phyloP scores from a whole-genome alignment of 2,888 invertebrate genomes.

The Nesidiocoris tenuis region DNA sequence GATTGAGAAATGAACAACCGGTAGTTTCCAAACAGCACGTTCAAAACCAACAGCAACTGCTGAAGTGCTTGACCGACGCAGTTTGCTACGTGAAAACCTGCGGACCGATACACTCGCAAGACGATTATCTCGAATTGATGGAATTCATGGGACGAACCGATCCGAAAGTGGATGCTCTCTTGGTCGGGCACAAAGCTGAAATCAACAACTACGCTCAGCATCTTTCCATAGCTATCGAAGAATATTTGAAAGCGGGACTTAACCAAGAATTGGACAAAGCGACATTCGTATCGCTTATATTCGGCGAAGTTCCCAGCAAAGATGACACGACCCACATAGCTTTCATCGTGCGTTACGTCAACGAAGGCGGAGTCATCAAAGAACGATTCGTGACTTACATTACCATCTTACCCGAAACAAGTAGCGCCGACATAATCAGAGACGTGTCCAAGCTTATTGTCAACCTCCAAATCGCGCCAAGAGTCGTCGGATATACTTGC shows the following conservation, averaged over 20 bases:
- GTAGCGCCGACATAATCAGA: too few species aligned
- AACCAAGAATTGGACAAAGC: background rate
- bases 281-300: background rate
- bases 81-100: background rate
- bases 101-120: background rate
- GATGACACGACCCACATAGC: background rate
- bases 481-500: constrained; percentile 9
- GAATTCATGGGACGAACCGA: background rate
- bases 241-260: background rate
- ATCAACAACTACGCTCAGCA: background rate
- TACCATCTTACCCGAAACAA: too few species aligned
- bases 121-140: background rate
- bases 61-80: background rate
- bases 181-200: background rate
- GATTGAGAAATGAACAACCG: background rate
- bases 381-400: background rate
- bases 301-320: background rate
- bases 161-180: background rate
- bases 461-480: background rate
- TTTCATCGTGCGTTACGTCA: background rate
- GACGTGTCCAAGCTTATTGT: too few species aligned
- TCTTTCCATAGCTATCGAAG: background rate
- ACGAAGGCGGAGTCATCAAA: background rate
- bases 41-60: background rate
- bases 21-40: background rate